Base-by-base conservation (phyloP, 2,113 vertebrate species). In the Solea senegalensis region DNA sequence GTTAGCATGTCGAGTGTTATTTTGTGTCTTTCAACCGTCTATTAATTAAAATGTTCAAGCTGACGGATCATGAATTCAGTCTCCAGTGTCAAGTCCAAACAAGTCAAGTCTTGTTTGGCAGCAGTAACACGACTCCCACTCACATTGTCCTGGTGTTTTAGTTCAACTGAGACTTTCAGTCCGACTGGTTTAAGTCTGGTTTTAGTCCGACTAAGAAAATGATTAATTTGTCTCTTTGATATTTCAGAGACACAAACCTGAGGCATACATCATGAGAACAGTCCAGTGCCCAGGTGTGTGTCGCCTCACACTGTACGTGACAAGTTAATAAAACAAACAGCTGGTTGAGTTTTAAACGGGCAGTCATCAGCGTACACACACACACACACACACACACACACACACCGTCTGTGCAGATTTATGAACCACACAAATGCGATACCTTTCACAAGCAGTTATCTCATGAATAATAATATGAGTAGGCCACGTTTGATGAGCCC, bases 401-500 rank as follows among this genome's bases (percentile, higher is more conserved):
- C 86, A 80, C 60, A 73, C 55, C 55, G 76, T 46, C 81, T 3
- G 43, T 1, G 34, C 80, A 66, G 81, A 88, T 89, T 88, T 84
- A 85, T 74, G 83, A 80, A 74, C 68, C 82, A 65, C 65, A 46
- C 55, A 71, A 83, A 53, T 78, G 85, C 75, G 75, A 74, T 82
- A 71, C 59, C 74, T 86, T 84, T 89, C 87, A 83, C 58, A 62
- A 77, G 81, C 76, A 79, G 85, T 88, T 88, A 88, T 80, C 69
- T 81, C 81, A 85, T 86, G 86, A 90, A 90, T 90, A 88, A 90
- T 84, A 89, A 90, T 84, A 89, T 80, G 88, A 70, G 15, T 3
- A 55, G 55, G 72, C 67, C 70, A 66, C 77, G 79, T 87, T 82
- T 85, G 85, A 88, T 81, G 83, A 89, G 86, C 85, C 83, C 21